Conservation (phyloP, 2,113 vertebrate genomes). For the Pipa parva region DNA sequence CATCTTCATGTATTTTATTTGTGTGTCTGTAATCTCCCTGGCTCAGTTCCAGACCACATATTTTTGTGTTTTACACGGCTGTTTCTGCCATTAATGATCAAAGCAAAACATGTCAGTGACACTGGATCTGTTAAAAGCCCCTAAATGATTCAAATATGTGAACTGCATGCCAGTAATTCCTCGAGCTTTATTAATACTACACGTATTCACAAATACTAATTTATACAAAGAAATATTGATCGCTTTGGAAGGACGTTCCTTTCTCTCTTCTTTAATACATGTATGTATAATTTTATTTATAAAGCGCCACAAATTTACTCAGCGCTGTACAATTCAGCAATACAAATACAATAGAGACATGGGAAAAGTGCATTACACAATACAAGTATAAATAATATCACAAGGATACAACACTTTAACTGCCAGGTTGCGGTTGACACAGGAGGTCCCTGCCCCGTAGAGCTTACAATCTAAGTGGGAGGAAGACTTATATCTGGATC, state of each 20-base stretch:
- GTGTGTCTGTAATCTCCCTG: not conserved
- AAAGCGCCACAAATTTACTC: no score
- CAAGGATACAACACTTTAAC: no score
- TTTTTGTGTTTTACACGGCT: slow-evolving; percentile 3
- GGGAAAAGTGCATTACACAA: no score
- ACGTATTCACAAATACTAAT: not conserved
- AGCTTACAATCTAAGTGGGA: no score
- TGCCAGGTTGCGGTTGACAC: no score
- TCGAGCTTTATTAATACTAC: not conserved
- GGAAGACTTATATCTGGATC: no score
- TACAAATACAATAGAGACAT: no score
- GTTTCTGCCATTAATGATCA: slow-evolving; percentile 10
- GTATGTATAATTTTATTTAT: no score
- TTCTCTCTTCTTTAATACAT: not conserved
- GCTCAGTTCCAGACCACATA: slow-evolving; percentile 1
- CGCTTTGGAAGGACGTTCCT: no score
- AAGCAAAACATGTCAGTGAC: slow-evolving; percentile 10
- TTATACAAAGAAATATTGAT: not conserved
- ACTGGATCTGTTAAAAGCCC: not conserved
- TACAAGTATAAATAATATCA: no score
- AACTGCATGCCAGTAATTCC: not conserved
- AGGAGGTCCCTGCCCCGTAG: no score
- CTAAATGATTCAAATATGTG: not conserved
- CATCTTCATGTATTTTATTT: not conserved
- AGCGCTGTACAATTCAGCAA: no score